Base-by-base conservation (phyloP, 2,888 invertebrate species). In the Stenurella melanura region DNA sequence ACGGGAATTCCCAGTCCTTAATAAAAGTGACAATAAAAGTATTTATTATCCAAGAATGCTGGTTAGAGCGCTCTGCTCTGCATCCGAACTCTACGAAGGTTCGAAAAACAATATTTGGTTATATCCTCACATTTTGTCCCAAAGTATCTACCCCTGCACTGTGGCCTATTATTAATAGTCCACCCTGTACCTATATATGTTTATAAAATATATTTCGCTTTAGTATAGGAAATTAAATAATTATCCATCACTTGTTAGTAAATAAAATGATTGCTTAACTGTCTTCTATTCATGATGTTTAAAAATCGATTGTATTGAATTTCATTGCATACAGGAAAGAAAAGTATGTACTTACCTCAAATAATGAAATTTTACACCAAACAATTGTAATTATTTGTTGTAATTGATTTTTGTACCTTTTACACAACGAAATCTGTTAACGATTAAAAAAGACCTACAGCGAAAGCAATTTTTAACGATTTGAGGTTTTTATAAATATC, bases 401-500 rank as follows among this genome's bases (percentile, higher is more conserved):
- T 79, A 79, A 81, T 81, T 81, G 78, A 79, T 78, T 79, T 78
- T 79, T 78, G 77, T 79, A 78, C 78, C 79, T 81, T 80, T 81
- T 79, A 80, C 78, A 80, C 78, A 75, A 77, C 77, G 78, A 80
- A 80, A 79, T 78, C 78, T 79, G 78, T 80, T 78, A 79, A 78
- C 75, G 79, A 74, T 81, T 81, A 78, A 81, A 78, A 82, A 81
- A 82, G 81, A 82, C 83, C 83, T 81, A 75, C 81, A 80, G 80
- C 79, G 79, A 80, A 79, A 78, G 78, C 74, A 78, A 74, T 75
- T 81, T 78, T 75, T 81, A 71, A 67, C 78, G 73, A 74, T 74
- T 63, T 19, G 61, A 69, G 56, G 78, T 83, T 84, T 85, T 83
- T 84, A 82, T 80, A 77, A 83, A 83, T 83, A 80, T 82, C 77